Conservation (phyloP, 2,797 vertebrate genomes). For the Babyrousa celebensis region DNA sequence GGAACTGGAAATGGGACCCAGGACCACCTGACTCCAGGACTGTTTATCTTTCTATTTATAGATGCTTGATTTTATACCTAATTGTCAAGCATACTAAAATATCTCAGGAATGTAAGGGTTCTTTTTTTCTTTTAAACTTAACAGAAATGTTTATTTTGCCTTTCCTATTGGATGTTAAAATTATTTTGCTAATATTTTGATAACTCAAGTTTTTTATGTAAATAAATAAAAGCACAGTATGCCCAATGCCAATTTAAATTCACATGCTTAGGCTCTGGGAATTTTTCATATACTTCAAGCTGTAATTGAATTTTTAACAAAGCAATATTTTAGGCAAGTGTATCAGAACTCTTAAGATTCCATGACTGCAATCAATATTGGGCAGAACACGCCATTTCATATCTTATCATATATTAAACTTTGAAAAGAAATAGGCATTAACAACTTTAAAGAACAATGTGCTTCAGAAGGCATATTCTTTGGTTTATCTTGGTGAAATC, state of each 20-base stretch:
- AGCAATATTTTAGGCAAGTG: constrained; percentile 25
- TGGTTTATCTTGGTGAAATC: constrained; percentile 2
- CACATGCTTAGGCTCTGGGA: not conserved
- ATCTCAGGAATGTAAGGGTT: not conserved
- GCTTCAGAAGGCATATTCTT: constrained; percentile 1
- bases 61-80: not conserved
- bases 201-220: constrained; percentile 21
- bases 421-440: not conserved
- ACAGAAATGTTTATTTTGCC: constrained; percentile 41
- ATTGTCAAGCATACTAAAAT: constrained; percentile 8
- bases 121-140: not conserved
- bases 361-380: not conserved
- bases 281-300: constrained; percentile 49
- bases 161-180: constrained; percentile 43
- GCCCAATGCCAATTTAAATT: constrained; percentile 16
- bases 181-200: constrained; percentile 58
- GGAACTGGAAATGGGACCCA: not conserved
- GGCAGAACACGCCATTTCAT: not conserved
- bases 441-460: constrained; percentile 47
- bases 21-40: not conserved
- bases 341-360: not conserved
- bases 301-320: constrained; percentile 45
- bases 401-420: not conserved
- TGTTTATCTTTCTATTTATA: not conserved
- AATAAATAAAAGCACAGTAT: not conserved